A percentile compares a stretch with the other conserved stretches of the same genome.
phyloP scores from a whole-genome alignment of 2,888 invertebrate species.

The Harpalus rufipes region DNA sequence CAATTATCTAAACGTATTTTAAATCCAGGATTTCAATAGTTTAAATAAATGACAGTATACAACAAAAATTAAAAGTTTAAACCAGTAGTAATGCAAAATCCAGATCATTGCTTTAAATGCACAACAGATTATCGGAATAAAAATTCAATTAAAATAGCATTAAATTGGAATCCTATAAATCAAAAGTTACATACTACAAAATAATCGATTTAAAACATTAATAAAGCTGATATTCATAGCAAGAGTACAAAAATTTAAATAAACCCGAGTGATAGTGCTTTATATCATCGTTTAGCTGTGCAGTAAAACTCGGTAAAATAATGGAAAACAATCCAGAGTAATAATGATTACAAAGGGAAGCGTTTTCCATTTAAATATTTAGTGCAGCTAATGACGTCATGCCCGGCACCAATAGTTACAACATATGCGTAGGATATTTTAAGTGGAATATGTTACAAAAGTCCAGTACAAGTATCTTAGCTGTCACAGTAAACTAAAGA shows the following conservation, averaged over 20 bases:
- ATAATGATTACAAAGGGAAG: not conserved
- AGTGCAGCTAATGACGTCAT: no score
- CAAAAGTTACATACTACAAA: constrained; percentile 32
- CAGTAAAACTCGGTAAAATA: not conserved
- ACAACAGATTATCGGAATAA: not conserved
- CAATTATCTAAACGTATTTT: not conserved
- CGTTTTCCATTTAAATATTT: no score
- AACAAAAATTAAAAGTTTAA: constrained; percentile 24
- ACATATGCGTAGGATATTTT: no score
- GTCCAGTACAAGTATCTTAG: no score
- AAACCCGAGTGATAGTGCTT: constrained; percentile 8
- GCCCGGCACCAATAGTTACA: no score
- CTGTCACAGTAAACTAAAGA: no score
- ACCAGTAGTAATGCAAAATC: constrained; percentile 18
- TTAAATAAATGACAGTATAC: not conserved
- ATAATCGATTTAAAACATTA: constrained; percentile 31
- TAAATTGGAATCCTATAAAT: constrained; percentile 17
- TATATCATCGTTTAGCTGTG: constrained; percentile 15
- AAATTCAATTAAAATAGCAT: constrained; percentile 48
- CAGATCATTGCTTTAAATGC: constrained; percentile 21
- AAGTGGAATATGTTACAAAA: no score
- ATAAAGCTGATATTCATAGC: constrained; percentile 24
- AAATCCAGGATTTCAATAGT: not conserved
- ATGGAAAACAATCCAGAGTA: not conserved
- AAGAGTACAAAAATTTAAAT: constrained; percentile 11